Conservation (phyloP, 2,113 vertebrate species). For the Rhipidura dahli region DNA sequence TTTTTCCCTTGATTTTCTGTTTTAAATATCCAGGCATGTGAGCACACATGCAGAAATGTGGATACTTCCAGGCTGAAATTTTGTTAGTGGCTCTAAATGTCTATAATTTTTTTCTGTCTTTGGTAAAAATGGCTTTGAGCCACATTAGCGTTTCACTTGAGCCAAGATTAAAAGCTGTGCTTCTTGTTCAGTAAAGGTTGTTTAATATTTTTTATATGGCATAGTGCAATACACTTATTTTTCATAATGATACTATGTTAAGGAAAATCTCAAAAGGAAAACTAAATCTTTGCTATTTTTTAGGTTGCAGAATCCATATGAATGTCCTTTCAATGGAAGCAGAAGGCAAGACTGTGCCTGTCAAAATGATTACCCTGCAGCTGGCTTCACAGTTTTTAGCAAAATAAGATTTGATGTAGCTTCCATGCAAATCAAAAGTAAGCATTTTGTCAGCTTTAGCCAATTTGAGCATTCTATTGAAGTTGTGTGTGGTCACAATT, state of each 20-base stretch:
- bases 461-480: neutral
- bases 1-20: neutral
- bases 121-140: neutral
- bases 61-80: neutral
- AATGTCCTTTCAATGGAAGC: constrained; percentile 93
- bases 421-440: constrained; percentile 90
- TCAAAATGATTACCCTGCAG: constrained; percentile 86
- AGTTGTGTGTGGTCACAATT: neutral
- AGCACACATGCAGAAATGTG: neutral
- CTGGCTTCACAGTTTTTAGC: constrained; percentile 88
- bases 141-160: neutral
- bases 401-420: constrained; percentile 89
- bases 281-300: neutral
- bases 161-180: neutral
- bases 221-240: neutral
- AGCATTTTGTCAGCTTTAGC: constrained; percentile 37
- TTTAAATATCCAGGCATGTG: neutral
- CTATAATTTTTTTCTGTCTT: neutral
- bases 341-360: constrained; percentile 87
- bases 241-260: neutral
- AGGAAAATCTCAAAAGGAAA: neutral
- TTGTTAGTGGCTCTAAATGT: neutral
- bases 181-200: neutral
- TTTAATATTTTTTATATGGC: neutral
- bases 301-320: constrained; percentile 91